These are phyloP conservation scores for Glandiceps talaboti DNA, from an alignment of 53 echinoderm and acorn worm genomes.

Conservation along the genomic window DNA sequence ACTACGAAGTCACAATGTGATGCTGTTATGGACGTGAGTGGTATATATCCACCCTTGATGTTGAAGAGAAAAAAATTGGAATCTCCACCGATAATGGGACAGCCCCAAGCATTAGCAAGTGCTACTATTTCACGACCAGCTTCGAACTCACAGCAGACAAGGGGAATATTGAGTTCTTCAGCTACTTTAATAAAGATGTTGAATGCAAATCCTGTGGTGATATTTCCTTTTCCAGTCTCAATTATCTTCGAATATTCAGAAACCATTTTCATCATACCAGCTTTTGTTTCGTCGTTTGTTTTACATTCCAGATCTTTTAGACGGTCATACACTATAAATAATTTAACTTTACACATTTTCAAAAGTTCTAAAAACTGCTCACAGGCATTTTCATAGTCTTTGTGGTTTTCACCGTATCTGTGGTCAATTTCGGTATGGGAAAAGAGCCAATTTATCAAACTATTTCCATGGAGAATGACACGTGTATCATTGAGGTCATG, in stretches of 20 bases:
- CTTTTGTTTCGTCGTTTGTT: too few species aligned
- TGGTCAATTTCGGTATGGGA: too few species aligned
- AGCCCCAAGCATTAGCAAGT: constrained; percentile 63
- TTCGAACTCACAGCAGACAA: constrained; percentile 65
- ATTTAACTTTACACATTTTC: constrained; percentile 37
- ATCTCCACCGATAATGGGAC: constrained; percentile 63
- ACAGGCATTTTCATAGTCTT: constrained; percentile 30
- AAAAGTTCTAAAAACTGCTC: constrained; percentile 42
- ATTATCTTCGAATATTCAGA: too few species aligned
- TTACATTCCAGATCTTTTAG: too few species aligned
- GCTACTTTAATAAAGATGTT: constrained; percentile 43
- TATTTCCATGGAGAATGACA: constrained; percentile 66
- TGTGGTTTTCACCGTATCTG: constrained; percentile 67
- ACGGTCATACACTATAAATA: constrained; percentile 72
- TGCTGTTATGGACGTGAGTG: constrained; percentile 38
- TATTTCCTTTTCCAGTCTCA: constrained; percentile 4
- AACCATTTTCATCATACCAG: too few species aligned
- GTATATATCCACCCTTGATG: constrained; percentile 74
- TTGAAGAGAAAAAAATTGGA: constrained; percentile 83
- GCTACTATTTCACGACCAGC: constrained; percentile 65
- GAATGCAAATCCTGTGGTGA: constrained; percentile 21
- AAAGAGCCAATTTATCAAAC: too few species aligned
- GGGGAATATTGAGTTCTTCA: constrained; percentile 33
- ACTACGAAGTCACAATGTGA: not conserved
- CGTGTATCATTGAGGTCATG: constrained; percentile 35